Percentiles rank a stretch among this genome's conserved stretches.
Conservation (phyloP, 2,888 invertebrate species). For the Geophilus truncorum region DNA sequence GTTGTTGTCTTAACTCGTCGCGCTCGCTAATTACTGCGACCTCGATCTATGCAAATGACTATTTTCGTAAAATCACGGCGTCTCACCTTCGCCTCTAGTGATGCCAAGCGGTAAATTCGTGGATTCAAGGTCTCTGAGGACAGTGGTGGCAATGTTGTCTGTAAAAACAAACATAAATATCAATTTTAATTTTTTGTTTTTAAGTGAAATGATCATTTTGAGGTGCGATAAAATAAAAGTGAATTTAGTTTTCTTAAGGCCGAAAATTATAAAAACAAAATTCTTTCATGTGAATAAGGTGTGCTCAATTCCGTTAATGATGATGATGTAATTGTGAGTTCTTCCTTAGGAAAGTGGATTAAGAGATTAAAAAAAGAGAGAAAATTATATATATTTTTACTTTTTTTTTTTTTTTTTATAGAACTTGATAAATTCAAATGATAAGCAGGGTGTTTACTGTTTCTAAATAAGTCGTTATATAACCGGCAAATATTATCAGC, state of each 20-base stretch:
- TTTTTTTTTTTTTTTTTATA: too few species aligned
- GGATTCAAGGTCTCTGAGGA: constrained; percentile 7
- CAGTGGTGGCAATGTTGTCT: constrained; percentile 1
- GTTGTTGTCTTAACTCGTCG: not conserved
- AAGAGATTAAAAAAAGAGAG: not conserved
- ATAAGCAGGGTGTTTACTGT: too few species aligned
- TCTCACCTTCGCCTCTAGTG: constrained; percentile 28
- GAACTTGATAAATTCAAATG: too few species aligned
- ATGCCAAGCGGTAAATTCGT: constrained; percentile 23
- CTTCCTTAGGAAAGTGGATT: not conserved
- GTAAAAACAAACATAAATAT: not conserved
- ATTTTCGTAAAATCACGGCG: not conserved
- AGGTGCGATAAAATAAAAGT: too few species aligned
- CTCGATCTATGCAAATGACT: not conserved
- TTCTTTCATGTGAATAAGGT: not conserved
- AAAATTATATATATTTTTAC: too few species aligned
- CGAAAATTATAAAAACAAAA: not conserved
- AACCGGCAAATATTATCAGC: too few species aligned
- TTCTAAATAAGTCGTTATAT: too few species aligned
- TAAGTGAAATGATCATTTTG: too few species aligned
- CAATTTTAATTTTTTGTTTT: too few species aligned
- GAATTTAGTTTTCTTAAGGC: too few species aligned
- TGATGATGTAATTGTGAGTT: not conserved
- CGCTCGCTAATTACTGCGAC: not conserved
- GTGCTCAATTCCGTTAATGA: not conserved